Evolutionary conservation across 2,797 vertebrate species (phyloP).

Genomic region (Sitta carolinensis): DNA sequence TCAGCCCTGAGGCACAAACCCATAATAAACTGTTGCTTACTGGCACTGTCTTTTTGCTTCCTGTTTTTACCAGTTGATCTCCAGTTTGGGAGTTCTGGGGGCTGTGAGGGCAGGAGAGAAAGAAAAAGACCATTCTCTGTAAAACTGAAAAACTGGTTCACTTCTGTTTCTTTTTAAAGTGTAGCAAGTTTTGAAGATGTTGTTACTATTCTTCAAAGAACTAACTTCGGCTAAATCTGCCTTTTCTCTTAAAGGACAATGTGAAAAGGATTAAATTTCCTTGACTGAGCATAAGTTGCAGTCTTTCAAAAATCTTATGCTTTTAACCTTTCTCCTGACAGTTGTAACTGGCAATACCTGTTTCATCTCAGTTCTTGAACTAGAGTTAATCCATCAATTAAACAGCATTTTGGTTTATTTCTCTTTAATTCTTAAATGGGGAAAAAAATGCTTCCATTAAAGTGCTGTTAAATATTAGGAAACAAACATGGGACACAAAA

Average conservation of each 20-base stretch:
- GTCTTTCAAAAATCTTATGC: neutral
- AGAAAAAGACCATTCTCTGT: neutral
- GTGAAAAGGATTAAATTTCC: neutral
- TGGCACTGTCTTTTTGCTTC: neutral
- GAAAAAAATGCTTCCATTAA: neutral
- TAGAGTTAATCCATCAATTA: neutral
- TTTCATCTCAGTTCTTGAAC: neutral
- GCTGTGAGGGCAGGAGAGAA: neutral
- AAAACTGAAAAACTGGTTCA: neutral
- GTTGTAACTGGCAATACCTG: neutral
- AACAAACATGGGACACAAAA: neutral
- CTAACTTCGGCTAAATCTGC: neutral
- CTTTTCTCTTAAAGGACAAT: neutral
- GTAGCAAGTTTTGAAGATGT: neutral
- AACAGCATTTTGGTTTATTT: neutral
- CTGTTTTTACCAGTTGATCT: neutral
- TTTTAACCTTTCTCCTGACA: neutral
- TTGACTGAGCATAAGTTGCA: neutral
- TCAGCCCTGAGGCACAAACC: neutral
- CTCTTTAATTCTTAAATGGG: neutral
- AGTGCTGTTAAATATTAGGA: neutral
- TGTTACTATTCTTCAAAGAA: neutral
- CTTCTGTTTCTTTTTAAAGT: neutral
- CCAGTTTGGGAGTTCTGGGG: neutral
- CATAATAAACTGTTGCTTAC: neutral